These are phyloP conservation scores for Copidosoma floridanum DNA, from an alignment of 1,140 invertebrate species.

Conservation along the genomic window DNA sequence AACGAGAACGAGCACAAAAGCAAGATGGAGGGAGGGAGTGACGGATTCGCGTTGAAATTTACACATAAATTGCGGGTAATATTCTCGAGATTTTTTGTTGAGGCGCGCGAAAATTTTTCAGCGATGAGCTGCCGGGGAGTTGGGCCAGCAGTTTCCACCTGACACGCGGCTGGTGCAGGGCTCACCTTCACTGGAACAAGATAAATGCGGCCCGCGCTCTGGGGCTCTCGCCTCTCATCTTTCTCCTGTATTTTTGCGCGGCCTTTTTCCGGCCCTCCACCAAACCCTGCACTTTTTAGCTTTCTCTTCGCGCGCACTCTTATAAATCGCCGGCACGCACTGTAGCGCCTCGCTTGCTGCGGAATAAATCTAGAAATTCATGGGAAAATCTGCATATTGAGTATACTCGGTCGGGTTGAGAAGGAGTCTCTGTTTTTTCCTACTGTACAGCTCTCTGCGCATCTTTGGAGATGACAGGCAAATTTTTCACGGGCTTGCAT, in stretches of 20 bases:
- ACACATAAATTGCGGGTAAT: slow-evolving; percentile 15
- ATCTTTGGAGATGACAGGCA: no score
- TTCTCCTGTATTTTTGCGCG: slow-evolving; percentile 18
- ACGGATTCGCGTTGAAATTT: slow-evolving; percentile 5
- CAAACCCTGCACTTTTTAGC: slow-evolving; percentile 1
- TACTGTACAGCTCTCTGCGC: no score
- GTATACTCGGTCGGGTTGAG: neutral
- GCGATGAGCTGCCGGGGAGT: neutral
- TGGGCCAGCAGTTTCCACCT: neutral
- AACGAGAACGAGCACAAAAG: no score
- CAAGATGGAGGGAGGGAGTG: no score
- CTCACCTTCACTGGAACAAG: slow-evolving; percentile 1
- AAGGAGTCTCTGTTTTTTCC: neutral
- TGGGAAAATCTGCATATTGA: slow-evolving; percentile 27
- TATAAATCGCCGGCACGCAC: slow-evolving; percentile 35
- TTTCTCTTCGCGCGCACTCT: slow-evolving; percentile 13
- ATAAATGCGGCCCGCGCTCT: slow-evolving; percentile 10
- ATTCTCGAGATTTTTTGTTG: neutral
- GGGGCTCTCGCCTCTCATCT: slow-evolving; percentile 6
- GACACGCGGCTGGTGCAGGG: neutral
- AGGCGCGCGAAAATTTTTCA: neutral
- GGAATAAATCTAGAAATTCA: slow-evolving; percentile 26
- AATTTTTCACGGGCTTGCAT: no score
- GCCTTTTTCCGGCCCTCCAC: neutral
- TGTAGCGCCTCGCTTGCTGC: neutral